These are phyloP conservation scores for Schizotus pectinicornis DNA, from an alignment of 2,888 invertebrate genomes.

Conservation along the genomic window DNA sequence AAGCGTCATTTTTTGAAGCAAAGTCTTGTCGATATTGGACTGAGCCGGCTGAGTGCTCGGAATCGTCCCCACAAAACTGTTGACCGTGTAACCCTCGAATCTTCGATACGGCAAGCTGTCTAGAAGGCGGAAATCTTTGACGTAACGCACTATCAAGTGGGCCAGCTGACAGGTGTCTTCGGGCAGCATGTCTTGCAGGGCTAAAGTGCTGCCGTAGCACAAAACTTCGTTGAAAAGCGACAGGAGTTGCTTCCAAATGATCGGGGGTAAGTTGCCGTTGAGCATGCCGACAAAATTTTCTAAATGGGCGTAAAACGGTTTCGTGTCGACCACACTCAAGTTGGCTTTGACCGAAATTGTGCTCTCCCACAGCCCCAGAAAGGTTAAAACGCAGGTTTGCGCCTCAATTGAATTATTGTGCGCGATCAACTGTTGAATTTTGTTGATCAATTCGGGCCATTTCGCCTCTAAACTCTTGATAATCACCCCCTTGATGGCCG, in stretches of 20 bases:
- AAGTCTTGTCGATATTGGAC: conserved; percentile 70
- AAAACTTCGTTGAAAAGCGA: conserved; percentile 88
- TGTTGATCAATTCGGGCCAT: conserved; percentile 82
- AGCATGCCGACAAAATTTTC: conserved; percentile 78
- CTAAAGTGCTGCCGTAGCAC: conserved; percentile 89
- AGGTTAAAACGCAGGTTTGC: conserved; percentile 78
- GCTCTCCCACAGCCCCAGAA: conserved; percentile 86
- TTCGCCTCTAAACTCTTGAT: conserved; percentile 84
- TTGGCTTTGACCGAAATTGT: conserved; percentile 91
- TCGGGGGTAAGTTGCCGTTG: conserved; percentile 74
- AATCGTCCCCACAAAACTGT: conserved; percentile 57
- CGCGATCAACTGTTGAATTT: conserved; percentile 67
- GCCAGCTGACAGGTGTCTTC: conserved; percentile 89
- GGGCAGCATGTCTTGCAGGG: conserved; percentile 84
- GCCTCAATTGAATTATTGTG: conserved; percentile 67
- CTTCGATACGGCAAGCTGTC: conserved; percentile 60
- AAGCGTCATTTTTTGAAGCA: conserved; percentile 86
- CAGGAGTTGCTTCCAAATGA: conserved; percentile 84
- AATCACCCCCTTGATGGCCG: conserved; percentile 83
- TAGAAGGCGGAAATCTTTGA: conserved; percentile 81
- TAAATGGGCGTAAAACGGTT: conserved; percentile 85
- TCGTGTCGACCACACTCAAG: conserved; percentile 86
- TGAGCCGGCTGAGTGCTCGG: conserved; percentile 49
- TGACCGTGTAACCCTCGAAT: conserved; percentile 55
- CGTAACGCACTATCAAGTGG: conserved; percentile 83